Percentiles rank a stretch among this genome's conserved stretches.
Conservation (phyloP, 2,797 vertebrate genomes). For the Chromobotia macracanthus region DNA sequence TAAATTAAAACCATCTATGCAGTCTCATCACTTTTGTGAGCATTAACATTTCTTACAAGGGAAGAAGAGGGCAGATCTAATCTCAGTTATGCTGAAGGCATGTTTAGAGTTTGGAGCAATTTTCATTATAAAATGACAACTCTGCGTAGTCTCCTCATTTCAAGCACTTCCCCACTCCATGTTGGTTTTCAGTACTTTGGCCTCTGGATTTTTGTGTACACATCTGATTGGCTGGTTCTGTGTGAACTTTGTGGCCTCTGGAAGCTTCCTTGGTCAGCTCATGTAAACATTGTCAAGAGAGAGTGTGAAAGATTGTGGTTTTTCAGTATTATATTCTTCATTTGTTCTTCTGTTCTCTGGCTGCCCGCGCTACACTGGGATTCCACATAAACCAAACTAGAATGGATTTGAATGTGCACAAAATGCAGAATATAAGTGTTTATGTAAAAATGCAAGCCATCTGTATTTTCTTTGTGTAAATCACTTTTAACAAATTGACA, state of each 20-base stretch:
- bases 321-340: constrained; percentile 51
- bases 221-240: constrained; percentile 64
- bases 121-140: constrained; percentile 15
- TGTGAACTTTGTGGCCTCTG: constrained; percentile 61
- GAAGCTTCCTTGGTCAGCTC: constrained; percentile 63
- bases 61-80: not conserved
- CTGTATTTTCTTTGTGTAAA: not conserved
- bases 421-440: not conserved
- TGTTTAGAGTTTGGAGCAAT: not conserved
- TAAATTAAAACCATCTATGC: not conserved
- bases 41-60: constrained; percentile 28
- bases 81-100: constrained; percentile 15
- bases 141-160: constrained; percentile 11
- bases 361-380: not conserved
- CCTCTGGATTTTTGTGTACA: constrained; percentile 65
- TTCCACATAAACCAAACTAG: not conserved
- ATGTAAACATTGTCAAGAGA: constrained; percentile 71
- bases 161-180: not conserved
- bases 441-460: not conserved
- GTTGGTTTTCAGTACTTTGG: constrained; percentile 60
- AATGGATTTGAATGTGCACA: not conserved
- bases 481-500: not conserved
- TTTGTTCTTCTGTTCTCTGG: constrained; percentile 56
- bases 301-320: constrained; percentile 67
- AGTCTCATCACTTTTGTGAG: not conserved